Percentiles rank a stretch among this genome's conserved stretches.
These are phyloP conservation scores for Caenorhabditis sp. DNA, from an alignment of 2,888 invertebrate genomes.

Conservation along the genomic window DNA sequence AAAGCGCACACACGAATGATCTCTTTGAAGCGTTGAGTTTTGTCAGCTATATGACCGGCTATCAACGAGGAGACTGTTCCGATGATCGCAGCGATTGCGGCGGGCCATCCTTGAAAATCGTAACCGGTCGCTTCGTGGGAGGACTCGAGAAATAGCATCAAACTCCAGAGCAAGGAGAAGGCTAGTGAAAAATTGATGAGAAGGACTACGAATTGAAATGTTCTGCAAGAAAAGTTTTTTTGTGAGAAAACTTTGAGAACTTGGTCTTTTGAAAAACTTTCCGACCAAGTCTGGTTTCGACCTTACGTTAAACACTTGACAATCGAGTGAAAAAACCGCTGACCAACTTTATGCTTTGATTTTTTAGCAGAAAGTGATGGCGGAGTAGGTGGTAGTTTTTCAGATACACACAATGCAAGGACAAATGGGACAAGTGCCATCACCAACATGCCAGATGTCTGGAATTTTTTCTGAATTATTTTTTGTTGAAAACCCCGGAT, in stretches of 20 bases:
- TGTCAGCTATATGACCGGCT: constrained; percentile 59
- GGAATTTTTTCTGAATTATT: constrained; percentile 7
- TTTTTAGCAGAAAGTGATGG: constrained; percentile 60
- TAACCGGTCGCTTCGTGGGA: constrained; percentile 39
- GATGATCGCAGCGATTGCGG: constrained; percentile 49
- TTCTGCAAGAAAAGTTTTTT: constrained; percentile 29
- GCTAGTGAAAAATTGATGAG: constrained; percentile 61
- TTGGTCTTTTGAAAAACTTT: background rate
- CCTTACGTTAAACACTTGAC: constrained; percentile 32
- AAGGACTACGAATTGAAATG: constrained; percentile 58
- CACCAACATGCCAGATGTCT: constrained; percentile 44
- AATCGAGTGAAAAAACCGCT: constrained; percentile 45
- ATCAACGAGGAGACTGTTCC: constrained; percentile 57
- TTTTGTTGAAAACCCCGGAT: too few species aligned
- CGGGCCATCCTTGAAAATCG: constrained; percentile 35
- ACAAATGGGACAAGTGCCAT: constrained; percentile 40
- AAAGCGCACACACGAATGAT: constrained; percentile 39
- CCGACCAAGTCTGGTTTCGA: background rate
- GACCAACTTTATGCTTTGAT: constrained; percentile 30
- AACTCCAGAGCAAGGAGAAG: constrained; percentile 60
- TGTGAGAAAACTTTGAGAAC: too few species aligned
- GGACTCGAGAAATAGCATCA: constrained; percentile 45
- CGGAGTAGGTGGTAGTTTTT: constrained; percentile 60
- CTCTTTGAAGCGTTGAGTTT: constrained; percentile 61
- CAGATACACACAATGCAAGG: constrained; percentile 33